phyloP scores from a whole-genome alignment of 2,797 vertebrate species.

The Syngnathus rostellatus region DNA sequence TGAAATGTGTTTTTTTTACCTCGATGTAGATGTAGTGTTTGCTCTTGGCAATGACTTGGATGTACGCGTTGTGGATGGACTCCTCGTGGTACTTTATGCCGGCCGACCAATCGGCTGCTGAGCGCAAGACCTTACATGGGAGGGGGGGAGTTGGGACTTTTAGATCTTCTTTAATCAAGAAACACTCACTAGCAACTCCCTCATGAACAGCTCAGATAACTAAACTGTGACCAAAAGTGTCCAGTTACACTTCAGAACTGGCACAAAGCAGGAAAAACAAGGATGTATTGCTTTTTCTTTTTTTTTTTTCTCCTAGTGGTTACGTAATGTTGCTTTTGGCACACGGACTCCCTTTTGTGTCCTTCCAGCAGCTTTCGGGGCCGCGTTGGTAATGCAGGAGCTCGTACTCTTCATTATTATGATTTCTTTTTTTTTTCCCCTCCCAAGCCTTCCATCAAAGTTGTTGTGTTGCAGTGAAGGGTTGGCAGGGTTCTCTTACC shows the following conservation, averaged over 20 bases:
- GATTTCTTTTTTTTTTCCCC: background rate
- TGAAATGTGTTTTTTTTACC: conserved; percentile 31
- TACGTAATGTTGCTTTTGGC: conserved; percentile 7
- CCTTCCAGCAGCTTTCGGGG: background rate
- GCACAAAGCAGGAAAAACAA: background rate
- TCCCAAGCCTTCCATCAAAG: background rate
- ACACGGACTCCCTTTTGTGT: conserved; percentile 2
- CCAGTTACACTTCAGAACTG: background rate
- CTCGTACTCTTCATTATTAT: background rate
- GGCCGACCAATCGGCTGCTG: conserved; percentile 90
- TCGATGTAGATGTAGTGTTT: conserved; percentile 87
- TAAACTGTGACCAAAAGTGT: background rate
- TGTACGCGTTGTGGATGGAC: conserved; percentile 88
- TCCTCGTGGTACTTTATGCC: conserved; percentile 96
- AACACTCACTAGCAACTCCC: background rate
- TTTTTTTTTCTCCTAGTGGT: background rate
- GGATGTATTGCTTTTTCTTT: background rate
- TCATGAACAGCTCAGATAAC: background rate
- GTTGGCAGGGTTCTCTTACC: conserved; percentile 59
- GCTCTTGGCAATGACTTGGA: conserved; percentile 85
- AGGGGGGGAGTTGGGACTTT: background rate
- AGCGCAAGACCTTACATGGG: conserved; percentile 78
- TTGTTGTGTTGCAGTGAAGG: background rate
- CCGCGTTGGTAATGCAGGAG: background rate
- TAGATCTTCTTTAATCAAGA: background rate